phyloP scores from a whole-genome alignment of 2,113 vertebrate species.

The Gallinago jamesoni region DNA sequence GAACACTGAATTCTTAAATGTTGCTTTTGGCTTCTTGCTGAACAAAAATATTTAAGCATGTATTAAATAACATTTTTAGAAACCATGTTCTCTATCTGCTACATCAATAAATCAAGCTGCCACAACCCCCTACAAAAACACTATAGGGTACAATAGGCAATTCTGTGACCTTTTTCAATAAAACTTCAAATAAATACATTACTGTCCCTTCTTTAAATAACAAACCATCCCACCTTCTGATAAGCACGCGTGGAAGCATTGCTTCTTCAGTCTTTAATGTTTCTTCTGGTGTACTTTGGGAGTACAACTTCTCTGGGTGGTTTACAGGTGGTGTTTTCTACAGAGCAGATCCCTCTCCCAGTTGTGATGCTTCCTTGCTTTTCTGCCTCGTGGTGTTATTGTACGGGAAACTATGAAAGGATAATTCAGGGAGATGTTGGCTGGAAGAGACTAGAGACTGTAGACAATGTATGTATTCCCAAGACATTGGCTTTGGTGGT shows the following conservation, averaged over 20 bases:
- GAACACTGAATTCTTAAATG: background rate
- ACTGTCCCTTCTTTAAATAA: background rate
- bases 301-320: background rate
- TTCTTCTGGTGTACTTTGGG: background rate
- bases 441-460: too few relatives aligned
- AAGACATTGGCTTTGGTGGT: accelerated
- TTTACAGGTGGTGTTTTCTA: background rate
- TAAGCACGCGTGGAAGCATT: background rate
- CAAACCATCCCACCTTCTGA: background rate
- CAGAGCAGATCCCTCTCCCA: background rate
- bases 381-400: accelerated
- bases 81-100: background rate
- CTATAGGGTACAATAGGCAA: background rate
- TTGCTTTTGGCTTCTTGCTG: background rate
- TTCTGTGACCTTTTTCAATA: background rate
- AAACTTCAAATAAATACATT: background rate
- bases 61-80: background rate
- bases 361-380: accelerated
- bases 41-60: background rate
- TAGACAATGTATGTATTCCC: accelerated
- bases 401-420: too few relatives aligned
- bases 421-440: too few relatives aligned
- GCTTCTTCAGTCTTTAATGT: too few relatives aligned
- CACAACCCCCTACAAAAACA: background rate
- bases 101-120: background rate